These are phyloP conservation scores for Nesoenas mayeri DNA, from an alignment of 2,113 vertebrate species.

Conservation along the genomic window DNA sequence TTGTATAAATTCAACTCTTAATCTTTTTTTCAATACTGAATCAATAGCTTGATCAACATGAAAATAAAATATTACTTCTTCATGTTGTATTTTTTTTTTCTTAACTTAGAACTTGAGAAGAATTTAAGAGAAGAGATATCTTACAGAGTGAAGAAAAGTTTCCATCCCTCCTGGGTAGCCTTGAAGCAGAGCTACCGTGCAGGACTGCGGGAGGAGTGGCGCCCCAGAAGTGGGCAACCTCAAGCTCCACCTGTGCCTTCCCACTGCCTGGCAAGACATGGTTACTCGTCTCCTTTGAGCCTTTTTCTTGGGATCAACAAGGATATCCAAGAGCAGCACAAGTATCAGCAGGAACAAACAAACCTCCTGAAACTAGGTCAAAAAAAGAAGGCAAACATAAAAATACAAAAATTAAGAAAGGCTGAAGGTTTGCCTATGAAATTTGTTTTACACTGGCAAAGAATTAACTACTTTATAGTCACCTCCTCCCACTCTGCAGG, in stretches of 20 bases:
- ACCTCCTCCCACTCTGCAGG: neutral
- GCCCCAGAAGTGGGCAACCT: no score
- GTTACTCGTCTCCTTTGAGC: neutral
- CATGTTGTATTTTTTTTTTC: neutral
- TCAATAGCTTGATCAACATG: neutral
- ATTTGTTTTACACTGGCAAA: neutral
- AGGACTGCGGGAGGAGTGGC: rapidly evolving
- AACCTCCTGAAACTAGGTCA: neutral
- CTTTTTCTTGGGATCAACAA: neutral
- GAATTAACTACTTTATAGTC: neutral
- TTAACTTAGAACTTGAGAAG: neutral
- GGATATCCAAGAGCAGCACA: neutral
- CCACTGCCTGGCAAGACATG: neutral
- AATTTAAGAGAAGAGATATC: neutral
- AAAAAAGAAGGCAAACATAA: neutral
- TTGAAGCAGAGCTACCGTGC: neutral
- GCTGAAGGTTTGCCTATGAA: neutral
- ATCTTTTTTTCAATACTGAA: neutral
- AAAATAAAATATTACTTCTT: neutral
- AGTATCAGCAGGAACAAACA: neutral
- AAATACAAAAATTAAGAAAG: neutral
- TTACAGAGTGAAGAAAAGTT: neutral
- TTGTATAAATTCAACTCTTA: neutral
- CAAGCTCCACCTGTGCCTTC: no score
- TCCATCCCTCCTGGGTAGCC: neutral